A percentile compares a stretch with the other conserved stretches of the same genome.
Conservation (phyloP, 2,888 invertebrate species). For the Bombylius major region DNA sequence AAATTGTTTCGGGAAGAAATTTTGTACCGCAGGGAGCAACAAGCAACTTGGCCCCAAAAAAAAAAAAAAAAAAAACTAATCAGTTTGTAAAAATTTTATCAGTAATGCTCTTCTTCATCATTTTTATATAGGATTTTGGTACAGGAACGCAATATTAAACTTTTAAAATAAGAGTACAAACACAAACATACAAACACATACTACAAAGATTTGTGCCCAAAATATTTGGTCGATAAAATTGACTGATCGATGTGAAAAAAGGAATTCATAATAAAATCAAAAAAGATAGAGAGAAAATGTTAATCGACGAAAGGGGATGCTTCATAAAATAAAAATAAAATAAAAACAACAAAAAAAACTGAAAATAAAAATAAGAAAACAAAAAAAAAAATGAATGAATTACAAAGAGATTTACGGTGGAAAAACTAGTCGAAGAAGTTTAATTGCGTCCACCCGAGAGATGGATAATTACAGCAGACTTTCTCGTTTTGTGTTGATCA, state of each 20-base stretch:
- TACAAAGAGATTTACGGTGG: slow-evolving; percentile 13
- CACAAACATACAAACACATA: too few relatives aligned
- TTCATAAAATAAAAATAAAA: neutral
- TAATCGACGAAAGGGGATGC: neutral
- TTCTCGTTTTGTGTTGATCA: slow-evolving; percentile 16
- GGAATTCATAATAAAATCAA: neutral
- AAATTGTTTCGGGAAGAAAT: slow-evolving; percentile 13
- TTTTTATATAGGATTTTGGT: too few relatives aligned
- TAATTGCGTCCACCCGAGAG: slow-evolving; percentile 20
- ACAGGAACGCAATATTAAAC: too few relatives aligned
- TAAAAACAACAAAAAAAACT: neutral
- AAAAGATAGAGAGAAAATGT: neutral
- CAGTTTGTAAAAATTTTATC: slow-evolving; percentile 12
- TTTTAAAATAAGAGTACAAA: too few relatives aligned
- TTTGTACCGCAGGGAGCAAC: slow-evolving; percentile 5
- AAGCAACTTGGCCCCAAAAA: neutral
- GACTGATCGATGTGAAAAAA: slow-evolving; percentile 8
- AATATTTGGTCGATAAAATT: slow-evolving; percentile 8
- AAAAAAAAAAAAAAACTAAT: slow-evolving; percentile 14
- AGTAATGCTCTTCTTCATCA: slow-evolving; percentile 7
- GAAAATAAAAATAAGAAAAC: neutral
- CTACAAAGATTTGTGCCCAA: slow-evolving; percentile 6
- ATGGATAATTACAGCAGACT: slow-evolving; percentile 17
- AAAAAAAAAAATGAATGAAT: neutral
- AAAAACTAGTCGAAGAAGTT: slow-evolving; percentile 19